Percentiles rank a stretch among this genome's conserved stretches.
Conservation (phyloP, 2,888 invertebrate species). For the Rhaphigaster nebulosa region DNA sequence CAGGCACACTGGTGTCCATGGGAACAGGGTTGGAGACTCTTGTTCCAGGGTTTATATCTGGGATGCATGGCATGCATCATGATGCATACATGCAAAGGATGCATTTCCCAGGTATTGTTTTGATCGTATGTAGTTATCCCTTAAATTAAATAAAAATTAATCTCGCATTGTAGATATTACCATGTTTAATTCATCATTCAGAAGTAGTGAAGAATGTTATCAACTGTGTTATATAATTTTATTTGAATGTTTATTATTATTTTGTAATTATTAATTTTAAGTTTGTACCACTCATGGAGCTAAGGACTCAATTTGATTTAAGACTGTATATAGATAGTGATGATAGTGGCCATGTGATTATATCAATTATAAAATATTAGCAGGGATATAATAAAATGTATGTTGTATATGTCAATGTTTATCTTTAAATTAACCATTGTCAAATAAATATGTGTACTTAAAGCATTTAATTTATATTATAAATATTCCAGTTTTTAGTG, state of each 20-base stretch:
- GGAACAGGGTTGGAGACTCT: too few species aligned
- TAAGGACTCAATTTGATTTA: slow-evolving; percentile 57
- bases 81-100: too few species aligned
- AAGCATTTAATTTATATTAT: slow-evolving; percentile 52
- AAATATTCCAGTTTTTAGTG: slow-evolving; percentile 10
- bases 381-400: slow-evolving; percentile 39
- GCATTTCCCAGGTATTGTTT: too few species aligned
- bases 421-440: slow-evolving; percentile 53
- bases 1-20: too few species aligned
- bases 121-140: too few species aligned
- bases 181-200: neutral
- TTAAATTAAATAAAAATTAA: too few species aligned
- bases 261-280: neutral
- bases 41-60: too few species aligned
- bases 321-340: slow-evolving; percentile 58
- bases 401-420: slow-evolving; percentile 47
- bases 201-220: slow-evolving; percentile 36
- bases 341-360: slow-evolving; percentile 59
- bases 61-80: too few species aligned
- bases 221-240: slow-evolving; percentile 28
- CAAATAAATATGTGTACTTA: slow-evolving; percentile 51
- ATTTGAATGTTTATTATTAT: slow-evolving; percentile 29
- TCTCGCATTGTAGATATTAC: neutral
- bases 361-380: slow-evolving; percentile 55
- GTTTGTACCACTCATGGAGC: slow-evolving; percentile 29